phyloP scores from a whole-genome alignment of 2,797 vertebrate species.

The Gallinago solitaria region DNA sequence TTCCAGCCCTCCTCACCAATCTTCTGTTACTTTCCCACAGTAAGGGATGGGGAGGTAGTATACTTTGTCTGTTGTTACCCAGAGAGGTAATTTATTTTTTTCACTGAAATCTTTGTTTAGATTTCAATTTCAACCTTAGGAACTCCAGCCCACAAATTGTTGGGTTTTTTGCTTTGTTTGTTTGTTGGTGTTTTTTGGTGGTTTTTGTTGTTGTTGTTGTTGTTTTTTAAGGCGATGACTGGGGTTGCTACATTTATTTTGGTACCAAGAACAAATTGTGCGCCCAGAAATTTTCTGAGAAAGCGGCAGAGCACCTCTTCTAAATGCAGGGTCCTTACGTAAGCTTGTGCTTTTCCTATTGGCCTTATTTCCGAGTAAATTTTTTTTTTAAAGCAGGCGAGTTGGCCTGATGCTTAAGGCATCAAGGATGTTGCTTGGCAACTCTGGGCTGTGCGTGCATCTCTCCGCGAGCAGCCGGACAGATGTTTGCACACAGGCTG shows the following conservation, averaged over 20 bases:
- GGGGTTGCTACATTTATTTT: neutral
- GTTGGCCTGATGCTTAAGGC: neutral
- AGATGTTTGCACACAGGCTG: slow-evolving; percentile 45
- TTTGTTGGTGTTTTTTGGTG: neutral
- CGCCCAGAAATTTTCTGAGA: neutral
- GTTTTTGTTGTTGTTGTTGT: neutral
- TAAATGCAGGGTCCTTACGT: neutral
- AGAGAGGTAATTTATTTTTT: neutral
- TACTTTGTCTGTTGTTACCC: neutral
- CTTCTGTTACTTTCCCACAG: no score
- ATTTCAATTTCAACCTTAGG: neutral
- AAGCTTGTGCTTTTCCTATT: neutral
- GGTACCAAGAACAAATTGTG: neutral
- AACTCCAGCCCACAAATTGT: neutral
- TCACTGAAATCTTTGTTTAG: neutral
- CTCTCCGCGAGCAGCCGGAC: neutral
- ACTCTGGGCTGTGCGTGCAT: neutral
- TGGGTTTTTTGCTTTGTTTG: neutral
- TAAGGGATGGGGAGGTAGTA: neutral
- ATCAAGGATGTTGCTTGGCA: neutral
- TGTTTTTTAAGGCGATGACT: neutral
- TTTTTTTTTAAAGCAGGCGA: neutral
- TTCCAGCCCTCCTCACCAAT: no score
- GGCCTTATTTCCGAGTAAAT: neutral
- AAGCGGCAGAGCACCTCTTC: neutral